These are phyloP conservation scores for Osmoderma eremita DNA, from an alignment of 2,888 invertebrate genomes.

Conservation along the genomic window DNA sequence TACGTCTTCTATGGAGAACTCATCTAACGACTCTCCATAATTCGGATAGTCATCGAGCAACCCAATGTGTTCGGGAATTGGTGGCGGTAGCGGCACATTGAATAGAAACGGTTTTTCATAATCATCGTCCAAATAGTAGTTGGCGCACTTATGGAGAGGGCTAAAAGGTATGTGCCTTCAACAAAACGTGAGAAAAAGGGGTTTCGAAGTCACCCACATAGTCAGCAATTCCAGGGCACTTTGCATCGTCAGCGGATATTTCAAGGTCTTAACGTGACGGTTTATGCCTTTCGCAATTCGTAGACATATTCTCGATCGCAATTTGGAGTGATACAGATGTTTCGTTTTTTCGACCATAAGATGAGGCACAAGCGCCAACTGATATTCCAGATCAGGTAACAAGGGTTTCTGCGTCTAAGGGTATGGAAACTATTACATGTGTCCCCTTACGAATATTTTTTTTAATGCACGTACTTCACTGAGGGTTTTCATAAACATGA, in stretches of 20 bases:
- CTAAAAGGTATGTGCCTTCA: background rate
- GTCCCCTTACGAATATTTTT: too few species aligned
- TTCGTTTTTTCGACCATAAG: background rate
- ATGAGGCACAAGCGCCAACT: background rate
- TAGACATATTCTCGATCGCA: background rate
- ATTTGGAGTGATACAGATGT: background rate
- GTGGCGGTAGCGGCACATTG: conserved; percentile 1
- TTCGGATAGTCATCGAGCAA: conserved; percentile 34
- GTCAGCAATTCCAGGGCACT: background rate
- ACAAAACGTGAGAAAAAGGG: too few species aligned
- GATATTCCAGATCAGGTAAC: background rate
- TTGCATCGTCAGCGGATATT: background rate
- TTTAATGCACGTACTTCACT: background rate
- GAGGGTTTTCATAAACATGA: background rate
- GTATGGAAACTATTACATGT: too few species aligned
- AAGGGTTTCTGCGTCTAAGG: background rate
- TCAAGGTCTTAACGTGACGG: too few species aligned
- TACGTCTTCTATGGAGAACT: conserved; percentile 16
- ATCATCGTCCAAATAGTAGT: conserved; percentile 14
- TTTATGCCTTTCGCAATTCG: background rate
- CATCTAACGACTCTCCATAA: conserved; percentile 24
- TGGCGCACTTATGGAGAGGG: conserved; percentile 6
- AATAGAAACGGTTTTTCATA: conserved; percentile 2
- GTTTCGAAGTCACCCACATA: background rate
- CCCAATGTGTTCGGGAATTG: conserved; percentile 20